phyloP scores from a whole-genome alignment of 2,888 invertebrate genomes.

The Apocheima hispidaria region DNA sequence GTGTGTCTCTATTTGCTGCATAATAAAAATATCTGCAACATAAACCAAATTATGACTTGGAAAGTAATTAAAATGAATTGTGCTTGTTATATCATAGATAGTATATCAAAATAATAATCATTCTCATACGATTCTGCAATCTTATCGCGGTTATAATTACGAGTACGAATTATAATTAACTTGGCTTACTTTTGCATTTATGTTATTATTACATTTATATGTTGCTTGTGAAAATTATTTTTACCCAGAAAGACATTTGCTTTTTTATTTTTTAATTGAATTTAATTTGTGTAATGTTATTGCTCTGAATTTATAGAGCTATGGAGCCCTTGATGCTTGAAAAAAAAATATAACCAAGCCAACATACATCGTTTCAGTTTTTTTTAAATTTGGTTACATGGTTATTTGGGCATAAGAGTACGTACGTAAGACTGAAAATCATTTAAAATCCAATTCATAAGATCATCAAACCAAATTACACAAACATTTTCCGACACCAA shows the following conservation, averaged over 20 bases:
- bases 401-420: background rate
- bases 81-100: slow-evolving; percentile 51
- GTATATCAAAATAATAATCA: slow-evolving; percentile 50
- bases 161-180: slow-evolving; percentile 26
- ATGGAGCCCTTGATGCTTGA: too few species aligned
- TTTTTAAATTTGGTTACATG: too few species aligned
- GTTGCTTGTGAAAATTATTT: background rate
- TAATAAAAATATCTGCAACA: background rate
- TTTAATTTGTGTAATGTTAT: too few species aligned
- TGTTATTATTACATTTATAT: background rate
- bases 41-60: slow-evolving; percentile 3
- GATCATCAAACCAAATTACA: too few species aligned
- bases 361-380: too few species aligned
- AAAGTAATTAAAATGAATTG: slow-evolving; percentile 13
- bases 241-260: too few species aligned
- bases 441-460: too few species aligned
- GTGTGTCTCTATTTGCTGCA: background rate
- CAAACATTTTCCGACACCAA: background rate
- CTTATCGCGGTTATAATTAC: slow-evolving; percentile 64
- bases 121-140: slow-evolving; percentile 73
- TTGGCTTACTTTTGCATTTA: background rate
- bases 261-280: too few species aligned
- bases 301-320: too few species aligned
- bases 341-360: background rate
- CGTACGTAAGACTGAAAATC: background rate